Conservation (phyloP, 2,113 vertebrate species). For the Pholis gunnellus region DNA sequence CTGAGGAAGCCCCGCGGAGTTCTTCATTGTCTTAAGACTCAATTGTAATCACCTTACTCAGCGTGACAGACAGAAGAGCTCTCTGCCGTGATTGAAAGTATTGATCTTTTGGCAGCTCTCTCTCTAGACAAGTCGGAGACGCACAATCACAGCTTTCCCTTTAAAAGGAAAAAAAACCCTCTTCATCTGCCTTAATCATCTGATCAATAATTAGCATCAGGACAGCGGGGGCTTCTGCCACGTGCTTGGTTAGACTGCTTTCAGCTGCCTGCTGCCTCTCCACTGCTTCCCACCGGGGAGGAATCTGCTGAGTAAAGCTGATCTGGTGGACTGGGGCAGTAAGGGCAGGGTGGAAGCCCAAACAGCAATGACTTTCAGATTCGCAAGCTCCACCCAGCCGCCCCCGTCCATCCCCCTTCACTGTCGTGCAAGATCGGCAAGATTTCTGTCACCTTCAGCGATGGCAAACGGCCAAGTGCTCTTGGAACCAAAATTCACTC, state of each 20-base stretch:
- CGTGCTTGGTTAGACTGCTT: slow-evolving; percentile 85
- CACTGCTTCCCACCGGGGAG: slow-evolving; percentile 84
- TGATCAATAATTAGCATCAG: slow-evolving; percentile 95
- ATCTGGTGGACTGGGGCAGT: slow-evolving; percentile 89
- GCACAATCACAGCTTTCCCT: slow-evolving; percentile 92
- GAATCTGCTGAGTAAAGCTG: slow-evolving; percentile 97
- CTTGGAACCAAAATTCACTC: slow-evolving; percentile 83
- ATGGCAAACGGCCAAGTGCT: slow-evolving; percentile 84
- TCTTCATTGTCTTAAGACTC: slow-evolving; percentile 97
- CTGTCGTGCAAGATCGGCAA: slow-evolving; percentile 89
- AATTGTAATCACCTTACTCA: slow-evolving; percentile 96
- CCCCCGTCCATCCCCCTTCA: slow-evolving; percentile 66
- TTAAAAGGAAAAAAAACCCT: slow-evolving; percentile 86
- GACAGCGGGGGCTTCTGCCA: slow-evolving; percentile 88
- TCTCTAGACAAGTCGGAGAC: slow-evolving; percentile 86
- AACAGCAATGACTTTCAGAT: slow-evolving; percentile 83
- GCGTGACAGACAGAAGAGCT: slow-evolving; percentile 94
- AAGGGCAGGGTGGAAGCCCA: slow-evolving; percentile 83
- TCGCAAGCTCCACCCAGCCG: slow-evolving; percentile 72
- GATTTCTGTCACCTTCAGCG: slow-evolving; percentile 89
- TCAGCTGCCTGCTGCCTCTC: slow-evolving; percentile 76
- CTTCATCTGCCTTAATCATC: slow-evolving; percentile 98
- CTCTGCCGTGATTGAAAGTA: slow-evolving; percentile 93
- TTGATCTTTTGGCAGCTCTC: slow-evolving; percentile 86
- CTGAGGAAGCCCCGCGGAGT: slow-evolving; percentile 88